These are phyloP conservation scores for Cyprichromis sp. DNA, from an alignment of 2,113 vertebrate species.

Conservation along the genomic window DNA sequence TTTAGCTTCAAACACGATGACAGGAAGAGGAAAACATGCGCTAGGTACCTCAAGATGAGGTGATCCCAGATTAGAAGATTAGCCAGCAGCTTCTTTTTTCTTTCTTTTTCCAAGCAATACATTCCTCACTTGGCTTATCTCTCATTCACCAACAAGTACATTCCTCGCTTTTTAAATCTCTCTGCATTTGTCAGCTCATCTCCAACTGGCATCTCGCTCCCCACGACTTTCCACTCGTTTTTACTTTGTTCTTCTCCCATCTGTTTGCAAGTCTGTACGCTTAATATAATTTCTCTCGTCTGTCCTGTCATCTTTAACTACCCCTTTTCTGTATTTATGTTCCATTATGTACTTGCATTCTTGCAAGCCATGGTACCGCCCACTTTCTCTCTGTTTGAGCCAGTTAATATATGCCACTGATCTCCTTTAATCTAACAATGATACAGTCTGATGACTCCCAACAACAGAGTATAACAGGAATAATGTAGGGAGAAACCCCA, in stretches of 20 bases:
- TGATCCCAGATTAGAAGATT: constrained; percentile 47
- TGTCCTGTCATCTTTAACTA: background rate
- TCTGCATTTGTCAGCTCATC: background rate
- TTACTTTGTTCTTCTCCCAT: background rate
- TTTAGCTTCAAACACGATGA: background rate
- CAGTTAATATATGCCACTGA: background rate
- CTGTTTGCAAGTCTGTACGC: background rate
- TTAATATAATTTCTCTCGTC: background rate
- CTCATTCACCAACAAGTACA: background rate
- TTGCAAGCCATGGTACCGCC: background rate
- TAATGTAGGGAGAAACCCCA: background rate
- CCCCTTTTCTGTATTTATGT: background rate
- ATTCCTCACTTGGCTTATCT: constrained; percentile 51
- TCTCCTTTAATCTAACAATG: background rate
- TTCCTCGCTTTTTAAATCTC: constrained; percentile 17
- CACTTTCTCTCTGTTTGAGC: background rate
- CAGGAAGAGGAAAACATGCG: background rate
- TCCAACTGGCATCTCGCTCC: background rate
- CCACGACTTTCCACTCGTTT: background rate
- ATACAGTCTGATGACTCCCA: background rate
- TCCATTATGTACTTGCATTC: background rate
- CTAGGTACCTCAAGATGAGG: background rate
- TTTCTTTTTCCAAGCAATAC: background rate
- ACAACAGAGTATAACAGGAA: background rate
- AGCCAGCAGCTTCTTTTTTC: background rate